Evolutionary conservation across 2,113 vertebrate genomes (phyloP), one percentile per base, ranked within the genome.

Genomic region (Rhynchomys soricoides): DNA sequence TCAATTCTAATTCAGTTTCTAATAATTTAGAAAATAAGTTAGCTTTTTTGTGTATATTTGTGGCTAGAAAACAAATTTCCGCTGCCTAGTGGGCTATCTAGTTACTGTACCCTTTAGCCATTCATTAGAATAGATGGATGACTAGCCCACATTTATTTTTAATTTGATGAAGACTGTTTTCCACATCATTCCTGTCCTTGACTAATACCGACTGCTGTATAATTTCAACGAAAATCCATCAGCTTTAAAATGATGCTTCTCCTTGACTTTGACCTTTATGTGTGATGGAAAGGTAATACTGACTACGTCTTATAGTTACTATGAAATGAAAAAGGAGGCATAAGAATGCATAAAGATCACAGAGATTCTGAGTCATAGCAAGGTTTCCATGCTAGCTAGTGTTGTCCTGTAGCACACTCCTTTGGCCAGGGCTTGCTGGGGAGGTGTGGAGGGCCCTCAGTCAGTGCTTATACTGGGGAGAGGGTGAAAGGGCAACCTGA

Each of bases 401-500:
- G 40, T 16, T 66, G 4, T 81, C 31, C 34, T 82, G 64, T 86
- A 66, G 43, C 7, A 17, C 26, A 52, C 22, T 92, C 75, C n/a
- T 12, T 2, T 55, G 75, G 68, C 50, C 70, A 55, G 24, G 86
- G 16, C 13, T 16, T 1, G 7, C 85, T 85, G 37, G 4, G 16
- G 48, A 88, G 77, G 48, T 68, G 87, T 81, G 59, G 81, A 59
- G 70, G 75, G 45, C 29, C 90, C 75, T 94, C 94, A 92, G 92
- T 70, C 85, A 91, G n/a, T 40, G 59, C 73, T 86, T 90, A 62
- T 22, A 31, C 55, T 77, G 48, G 94, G 96, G 81, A 62, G 70
- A 57, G 97, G 97, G 93, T 87, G 89, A 97, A 92, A 97, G 93
- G 92, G 89, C 86, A 95, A 86, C 71, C 29, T n/a, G 68, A 89